Evolutionary conservation across 1,140 invertebrate genomes (phyloP).

Genomic region (Drosophila tropicalis): DNA sequence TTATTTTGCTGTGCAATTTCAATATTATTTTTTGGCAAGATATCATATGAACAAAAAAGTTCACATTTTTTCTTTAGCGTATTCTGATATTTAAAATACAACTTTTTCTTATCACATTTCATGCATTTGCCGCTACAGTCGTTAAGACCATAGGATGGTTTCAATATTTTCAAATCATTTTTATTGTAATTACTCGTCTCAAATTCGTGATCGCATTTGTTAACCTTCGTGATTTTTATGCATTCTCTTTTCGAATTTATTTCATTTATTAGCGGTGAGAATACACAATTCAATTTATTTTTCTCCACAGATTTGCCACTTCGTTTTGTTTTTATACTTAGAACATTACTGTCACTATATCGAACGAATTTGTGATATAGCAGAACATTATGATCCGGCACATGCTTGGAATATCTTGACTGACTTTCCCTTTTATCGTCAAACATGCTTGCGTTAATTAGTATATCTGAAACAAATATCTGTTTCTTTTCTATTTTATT

Average conservation of each 20-base stretch:
- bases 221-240: conserved; percentile 19
- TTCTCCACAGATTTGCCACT: not conserved
- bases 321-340: conserved; percentile 23
- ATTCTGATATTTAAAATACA: conserved; percentile 50
- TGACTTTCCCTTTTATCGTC: conserved; percentile 51
- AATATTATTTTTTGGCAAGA: conserved; percentile 43
- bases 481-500: conserved; percentile 65
- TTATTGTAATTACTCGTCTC: conserved; percentile 20
- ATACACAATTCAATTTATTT: conserved; percentile 32
- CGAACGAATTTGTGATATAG: conserved; percentile 49
- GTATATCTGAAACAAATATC: conserved; percentile 66
- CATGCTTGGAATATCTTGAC: conserved; percentile 39
- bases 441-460: conserved; percentile 64
- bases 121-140: conserved; percentile 31
- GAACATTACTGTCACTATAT: conserved; percentile 6
- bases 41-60: conserved; percentile 42
- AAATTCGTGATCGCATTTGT: conserved; percentile 20
- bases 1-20: conserved; percentile 33
- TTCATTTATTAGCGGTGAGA: conserved; percentile 31
- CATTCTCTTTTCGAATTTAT: conserved; percentile 39
- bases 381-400: conserved; percentile 37
- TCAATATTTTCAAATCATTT: conserved; percentile 7
- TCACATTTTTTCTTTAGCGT: conserved; percentile 30
- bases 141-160: conserved; percentile 5
- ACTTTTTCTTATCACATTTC: conserved; percentile 51